Percentiles rank a stretch among this genome's conserved stretches.
These are phyloP conservation scores for Salvelinus namaycush DNA, from an alignment of 2,113 vertebrate species.

Conservation along the genomic window DNA sequence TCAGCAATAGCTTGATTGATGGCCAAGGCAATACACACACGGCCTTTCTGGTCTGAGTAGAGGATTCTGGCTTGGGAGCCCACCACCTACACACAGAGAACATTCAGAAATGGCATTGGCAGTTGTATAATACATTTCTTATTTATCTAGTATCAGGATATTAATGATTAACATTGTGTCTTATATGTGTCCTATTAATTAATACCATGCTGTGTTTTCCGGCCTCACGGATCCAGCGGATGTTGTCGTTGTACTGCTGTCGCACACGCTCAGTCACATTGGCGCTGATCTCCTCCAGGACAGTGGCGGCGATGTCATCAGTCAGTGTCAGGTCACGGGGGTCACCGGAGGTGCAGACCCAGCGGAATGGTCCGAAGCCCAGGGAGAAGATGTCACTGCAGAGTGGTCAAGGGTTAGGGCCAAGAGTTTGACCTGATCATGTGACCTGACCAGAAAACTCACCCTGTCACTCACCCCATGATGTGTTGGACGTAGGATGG, in stretches of 20 bases:
- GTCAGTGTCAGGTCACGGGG: slow-evolving; percentile 81
- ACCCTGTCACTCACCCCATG: slow-evolving; percentile 84
- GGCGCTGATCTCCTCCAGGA: slow-evolving; percentile 76
- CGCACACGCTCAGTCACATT: slow-evolving; percentile 72
- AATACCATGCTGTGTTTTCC: slow-evolving; percentile 87
- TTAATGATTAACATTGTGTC: not conserved
- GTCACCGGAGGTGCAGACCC: slow-evolving; percentile 94
- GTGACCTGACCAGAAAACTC: not conserved
- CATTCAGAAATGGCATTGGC: not conserved
- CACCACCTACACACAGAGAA: slow-evolving; percentile 83
- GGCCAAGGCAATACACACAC: slow-evolving; percentile 87
- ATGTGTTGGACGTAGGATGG: slow-evolving; percentile 97
- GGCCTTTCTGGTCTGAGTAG: slow-evolving; percentile 94
- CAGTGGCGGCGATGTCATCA: slow-evolving; percentile 81
- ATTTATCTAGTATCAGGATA: not conserved
- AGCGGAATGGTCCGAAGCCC: slow-evolving; percentile 98
- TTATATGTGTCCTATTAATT: slow-evolving; percentile 26
- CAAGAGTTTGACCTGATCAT: not conserved
- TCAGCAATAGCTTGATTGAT: slow-evolving; percentile 87
- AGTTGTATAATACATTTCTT: not conserved
- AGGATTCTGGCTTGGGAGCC: slow-evolving; percentile 97
- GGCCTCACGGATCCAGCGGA: slow-evolving; percentile 91
- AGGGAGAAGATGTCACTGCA: slow-evolving; percentile 95
- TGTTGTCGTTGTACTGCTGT: slow-evolving; percentile 92
- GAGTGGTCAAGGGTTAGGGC: slow-evolving; percentile 39